Base-by-base conservation (phyloP, 1,140 invertebrate species). In the Drosophila sp. region DNA sequence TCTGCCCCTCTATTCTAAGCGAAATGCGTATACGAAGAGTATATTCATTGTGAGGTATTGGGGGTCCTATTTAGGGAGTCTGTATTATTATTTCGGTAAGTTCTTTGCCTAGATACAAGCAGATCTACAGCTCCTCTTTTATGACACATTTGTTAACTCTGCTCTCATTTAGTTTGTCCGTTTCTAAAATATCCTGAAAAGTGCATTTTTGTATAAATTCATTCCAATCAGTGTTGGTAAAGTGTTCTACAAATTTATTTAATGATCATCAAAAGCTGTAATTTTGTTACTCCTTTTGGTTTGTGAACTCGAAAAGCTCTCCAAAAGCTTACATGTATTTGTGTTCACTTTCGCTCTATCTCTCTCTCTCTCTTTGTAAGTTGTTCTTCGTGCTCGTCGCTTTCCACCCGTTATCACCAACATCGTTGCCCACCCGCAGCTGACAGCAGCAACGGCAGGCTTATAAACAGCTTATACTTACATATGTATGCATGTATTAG, bases 231-330 rank as follows among this genome's bases (percentile, higher is more conserved):
- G n/a, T n/a, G 25, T 2, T 3, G 25, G 25, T 27, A 27, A 5
- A n/a, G 25, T 5, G 25, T 27, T 27, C 25, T 29, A 16, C 6
- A 16, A 11, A 43, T 43, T 25, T 8, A 45, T 45, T 29, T 29
- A 29, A 4, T 29, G 8, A 45, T 45, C 43, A 45, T 21, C 43
- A 45, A 29, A 29, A 29, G 27, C 27, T 29, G 4, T 29, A 0
- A 6, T 2, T 29, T 29, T 29, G 6, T 4, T 29, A 7, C 27
- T 29, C 27, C 27, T 29, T 29, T 7, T 6, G 27, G 27, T 25
- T 16, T 4, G 41, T 7, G 14, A 66, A 58, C 29, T 48, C 11
- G 11, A 29, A 48, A 66, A 66, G 64, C 64, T 66, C 7, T 2
- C 14, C 21, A 21, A 32, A 64, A 53, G 61, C 48, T 64, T 16